Evolutionary conservation across 2,113 vertebrate genomes (phyloP).

Genomic region (Melospiza melodia): DNA sequence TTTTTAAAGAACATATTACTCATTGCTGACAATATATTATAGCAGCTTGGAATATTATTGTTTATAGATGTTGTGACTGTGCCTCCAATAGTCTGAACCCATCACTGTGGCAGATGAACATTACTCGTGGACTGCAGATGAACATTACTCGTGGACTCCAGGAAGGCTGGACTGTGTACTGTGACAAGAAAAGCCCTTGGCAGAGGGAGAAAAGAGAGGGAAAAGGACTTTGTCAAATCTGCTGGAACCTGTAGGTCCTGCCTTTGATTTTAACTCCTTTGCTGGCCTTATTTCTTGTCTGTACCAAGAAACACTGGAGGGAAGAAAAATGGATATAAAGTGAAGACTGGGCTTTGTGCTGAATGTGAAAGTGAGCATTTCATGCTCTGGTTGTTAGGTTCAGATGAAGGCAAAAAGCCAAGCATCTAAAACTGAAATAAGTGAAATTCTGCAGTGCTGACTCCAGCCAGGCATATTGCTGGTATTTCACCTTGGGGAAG

Average conservation of each 20-base stretch:
- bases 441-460: not conserved
- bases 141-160: not conserved
- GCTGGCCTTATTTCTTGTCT: not conserved
- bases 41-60: not conserved
- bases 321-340: not conserved
- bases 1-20: not conserved
- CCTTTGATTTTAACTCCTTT: not conserved
- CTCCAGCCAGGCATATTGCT: not conserved
- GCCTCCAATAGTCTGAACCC: not conserved
- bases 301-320: accelerated
- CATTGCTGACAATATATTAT: not conserved
- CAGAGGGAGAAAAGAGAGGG: not conserved
- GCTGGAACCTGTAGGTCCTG: not conserved
- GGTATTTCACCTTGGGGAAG: not conserved
- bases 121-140: not conserved
- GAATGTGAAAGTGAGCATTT: not conserved
- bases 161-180: not conserved
- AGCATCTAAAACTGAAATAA: not conserved
- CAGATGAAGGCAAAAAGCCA: not conserved
- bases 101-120: not conserved
- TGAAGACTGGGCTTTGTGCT: not conserved
- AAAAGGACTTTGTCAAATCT: not conserved
- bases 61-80: not conserved
- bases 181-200: not conserved
- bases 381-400: not conserved